These are phyloP conservation scores for Myocastor coypus DNA, from an alignment of 2,113 vertebrate genomes.

Conservation along the genomic window DNA sequence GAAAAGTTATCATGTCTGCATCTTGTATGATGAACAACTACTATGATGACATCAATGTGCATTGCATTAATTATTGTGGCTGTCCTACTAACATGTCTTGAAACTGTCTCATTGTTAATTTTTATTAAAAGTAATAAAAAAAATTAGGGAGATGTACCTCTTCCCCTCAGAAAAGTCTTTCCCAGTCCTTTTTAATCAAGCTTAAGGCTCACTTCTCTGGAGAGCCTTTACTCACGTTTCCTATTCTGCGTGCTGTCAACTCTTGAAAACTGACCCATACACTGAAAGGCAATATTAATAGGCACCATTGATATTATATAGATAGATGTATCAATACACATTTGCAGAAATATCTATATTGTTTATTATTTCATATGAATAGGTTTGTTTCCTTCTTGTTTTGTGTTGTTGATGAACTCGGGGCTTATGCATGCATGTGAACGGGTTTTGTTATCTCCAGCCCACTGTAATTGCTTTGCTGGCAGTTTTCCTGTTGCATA, in stretches of 20 bases:
- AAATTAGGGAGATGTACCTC: no score
- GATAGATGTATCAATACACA: not conserved
- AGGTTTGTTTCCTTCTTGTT: not conserved
- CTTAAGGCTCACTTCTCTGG: conserved; percentile 7
- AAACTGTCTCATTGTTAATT: no score
- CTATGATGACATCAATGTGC: no score
- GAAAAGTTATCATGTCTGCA: no score
- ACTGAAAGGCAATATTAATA: not conserved
- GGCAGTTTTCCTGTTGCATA: not conserved
- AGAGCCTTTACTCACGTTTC: not conserved
- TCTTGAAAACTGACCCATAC: not conserved
- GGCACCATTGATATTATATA: not conserved
- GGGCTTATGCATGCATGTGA: not conserved
- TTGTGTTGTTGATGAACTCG: not conserved
- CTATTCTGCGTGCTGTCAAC: not conserved
- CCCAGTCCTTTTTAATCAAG: not conserved
- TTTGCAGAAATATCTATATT: not conserved
- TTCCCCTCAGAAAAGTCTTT: not conserved
- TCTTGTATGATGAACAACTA: no score
- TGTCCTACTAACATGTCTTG: no score
- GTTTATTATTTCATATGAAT: not conserved
- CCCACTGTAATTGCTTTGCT: not conserved
- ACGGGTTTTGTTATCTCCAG: not conserved
- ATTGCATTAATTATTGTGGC: no score
- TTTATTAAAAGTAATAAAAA: no score